Evolutionary conservation across 2,113 vertebrate genomes (phyloP).

Genomic region (Daubentonia madagascariensis): DNA sequence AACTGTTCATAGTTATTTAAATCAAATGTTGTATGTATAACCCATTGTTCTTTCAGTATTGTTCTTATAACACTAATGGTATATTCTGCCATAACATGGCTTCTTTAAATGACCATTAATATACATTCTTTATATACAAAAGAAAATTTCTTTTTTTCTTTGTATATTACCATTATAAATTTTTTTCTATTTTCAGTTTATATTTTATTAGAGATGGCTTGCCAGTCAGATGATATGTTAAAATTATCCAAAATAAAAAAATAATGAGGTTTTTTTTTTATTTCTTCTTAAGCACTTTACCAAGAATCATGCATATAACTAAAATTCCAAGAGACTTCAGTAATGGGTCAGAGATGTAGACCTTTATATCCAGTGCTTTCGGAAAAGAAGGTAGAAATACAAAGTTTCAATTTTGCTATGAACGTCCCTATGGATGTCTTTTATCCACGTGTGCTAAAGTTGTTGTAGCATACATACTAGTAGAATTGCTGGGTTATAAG

Average conservation of each 20-base stretch:
- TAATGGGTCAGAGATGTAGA: not conserved
- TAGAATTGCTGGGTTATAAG: not conserved
- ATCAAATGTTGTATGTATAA: not conserved
- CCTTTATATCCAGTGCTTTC: not conserved
- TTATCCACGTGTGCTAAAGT: not conserved
- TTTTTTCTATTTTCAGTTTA: conserved; percentile 60
- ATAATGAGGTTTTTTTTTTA: not conserved
- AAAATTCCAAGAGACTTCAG: not conserved
- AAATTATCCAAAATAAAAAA: conserved; percentile 53
- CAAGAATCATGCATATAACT: not conserved
- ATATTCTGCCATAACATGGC: not conserved
- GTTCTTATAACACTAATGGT: not conserved
- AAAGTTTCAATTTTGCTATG: not conserved
- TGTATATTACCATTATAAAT: not conserved
- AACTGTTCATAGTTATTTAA: not conserved
- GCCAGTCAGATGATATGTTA: conserved; percentile 49
- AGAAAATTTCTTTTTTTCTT: not conserved
- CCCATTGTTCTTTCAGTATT: not conserved
- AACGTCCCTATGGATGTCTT: not conserved
- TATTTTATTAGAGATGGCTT: conserved; percentile 60
- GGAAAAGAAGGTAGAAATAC: not conserved
- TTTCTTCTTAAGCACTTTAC: not conserved
- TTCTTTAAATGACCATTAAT: not conserved
- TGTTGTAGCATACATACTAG: not conserved
- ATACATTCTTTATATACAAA: not conserved